Conservation (phyloP, 2,797 vertebrate species). For the Urosaurus nigricauda region DNA sequence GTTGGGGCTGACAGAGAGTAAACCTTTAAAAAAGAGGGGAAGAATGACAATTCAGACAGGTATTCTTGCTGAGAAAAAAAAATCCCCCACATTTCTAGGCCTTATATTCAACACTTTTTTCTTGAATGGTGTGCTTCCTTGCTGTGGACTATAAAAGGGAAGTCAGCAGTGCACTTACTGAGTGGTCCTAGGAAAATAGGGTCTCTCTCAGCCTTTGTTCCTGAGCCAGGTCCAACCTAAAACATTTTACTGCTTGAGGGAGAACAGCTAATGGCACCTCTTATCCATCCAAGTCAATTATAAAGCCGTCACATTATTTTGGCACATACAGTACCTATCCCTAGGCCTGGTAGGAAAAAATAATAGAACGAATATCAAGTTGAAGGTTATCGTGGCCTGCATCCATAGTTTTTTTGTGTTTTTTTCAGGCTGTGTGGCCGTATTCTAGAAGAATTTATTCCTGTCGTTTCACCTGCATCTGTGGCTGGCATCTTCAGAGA, state of each 20-base stretch:
- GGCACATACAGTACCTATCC: not conserved
- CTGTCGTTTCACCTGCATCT: no score
- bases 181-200: not conserved
- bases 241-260: not conserved
- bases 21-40: not conserved
- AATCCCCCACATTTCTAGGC: not conserved
- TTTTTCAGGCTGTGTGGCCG: no score
- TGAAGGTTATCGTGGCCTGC: no score
- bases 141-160: not conserved
- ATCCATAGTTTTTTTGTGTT: no score
- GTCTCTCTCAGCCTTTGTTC: not conserved
- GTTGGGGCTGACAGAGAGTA: not conserved
- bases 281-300: not conserved
- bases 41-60: conserved; percentile 1
- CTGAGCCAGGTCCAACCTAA: no score
- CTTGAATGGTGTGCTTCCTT: not conserved
- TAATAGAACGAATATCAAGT: no score
- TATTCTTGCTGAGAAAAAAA: no score
- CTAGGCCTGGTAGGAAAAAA: not conserved
- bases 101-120: not conserved
- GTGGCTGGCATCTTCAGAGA: no score
- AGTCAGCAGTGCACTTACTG: not conserved
- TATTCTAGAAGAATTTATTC: no score
- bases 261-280: not conserved
- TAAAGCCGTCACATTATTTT: not conserved